phyloP scores from a whole-genome alignment of 2,797 vertebrate genomes.

The Hydrolagus colliei region DNA sequence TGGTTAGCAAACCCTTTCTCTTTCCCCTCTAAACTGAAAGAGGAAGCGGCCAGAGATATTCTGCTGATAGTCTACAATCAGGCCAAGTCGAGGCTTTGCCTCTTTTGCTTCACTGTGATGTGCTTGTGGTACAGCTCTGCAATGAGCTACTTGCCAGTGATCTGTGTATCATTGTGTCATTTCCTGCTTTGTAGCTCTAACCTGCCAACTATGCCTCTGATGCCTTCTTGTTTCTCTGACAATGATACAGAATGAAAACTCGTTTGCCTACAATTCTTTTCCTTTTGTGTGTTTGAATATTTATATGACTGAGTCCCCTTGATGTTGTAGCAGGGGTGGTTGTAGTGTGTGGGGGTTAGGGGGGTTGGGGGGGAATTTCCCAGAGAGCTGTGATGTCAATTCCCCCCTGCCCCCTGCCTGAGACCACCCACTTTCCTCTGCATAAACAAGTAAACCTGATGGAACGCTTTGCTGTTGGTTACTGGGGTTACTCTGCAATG shows the following conservation, averaged over 20 bases:
- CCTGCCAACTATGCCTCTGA: no score
- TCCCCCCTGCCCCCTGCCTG: neutral
- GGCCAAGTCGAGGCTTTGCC: no score
- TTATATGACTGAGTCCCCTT: neutral
- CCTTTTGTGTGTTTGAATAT: neutral
- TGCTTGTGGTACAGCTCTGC: neutral
- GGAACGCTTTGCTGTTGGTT: neutral
- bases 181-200: no score
- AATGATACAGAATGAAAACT: neutral
- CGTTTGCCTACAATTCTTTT: neutral
- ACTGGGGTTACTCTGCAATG: no score
- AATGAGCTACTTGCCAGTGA: neutral
- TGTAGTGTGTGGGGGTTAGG: neutral
- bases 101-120: neutral
- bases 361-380: neutral
- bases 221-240: no score
- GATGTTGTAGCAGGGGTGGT: neutral
- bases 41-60: neutral
- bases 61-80: neutral
- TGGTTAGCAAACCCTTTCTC: neutral
- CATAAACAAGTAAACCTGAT: neutral
- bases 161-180: no score
- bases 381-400: neutral
- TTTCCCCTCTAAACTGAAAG: neutral
- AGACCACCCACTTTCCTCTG: conserved; percentile 12